phyloP scores from a whole-genome alignment of 2,888 invertebrate species.

The Ectobius pallidus region DNA sequence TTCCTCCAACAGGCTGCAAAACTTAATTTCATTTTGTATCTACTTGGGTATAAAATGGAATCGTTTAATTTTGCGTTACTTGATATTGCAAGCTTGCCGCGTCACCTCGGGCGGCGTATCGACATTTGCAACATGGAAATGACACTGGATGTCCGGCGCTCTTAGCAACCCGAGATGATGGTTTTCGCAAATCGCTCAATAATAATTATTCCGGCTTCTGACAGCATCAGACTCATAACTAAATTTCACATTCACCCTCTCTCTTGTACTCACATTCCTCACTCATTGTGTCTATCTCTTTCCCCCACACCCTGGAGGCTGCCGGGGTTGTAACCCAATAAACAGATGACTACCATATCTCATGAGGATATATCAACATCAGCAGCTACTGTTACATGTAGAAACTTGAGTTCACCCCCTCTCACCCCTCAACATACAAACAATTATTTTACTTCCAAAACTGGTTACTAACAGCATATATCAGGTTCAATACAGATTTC shows the following conservation, averaged over 20 bases:
- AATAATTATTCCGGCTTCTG: constrained; percentile 34
- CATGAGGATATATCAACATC: constrained; percentile 16
- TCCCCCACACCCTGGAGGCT: constrained; percentile 11
- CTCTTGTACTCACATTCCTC: constrained; percentile 6
- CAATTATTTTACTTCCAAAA: constrained; percentile 14
- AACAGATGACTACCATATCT: constrained; percentile 22
- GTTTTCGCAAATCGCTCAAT: constrained; percentile 31
- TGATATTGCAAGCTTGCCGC: neutral
- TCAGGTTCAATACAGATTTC: too few relatives aligned
- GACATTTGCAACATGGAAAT: neutral
- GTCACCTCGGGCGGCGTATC: neutral
- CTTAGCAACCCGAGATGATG: constrained; percentile 26
- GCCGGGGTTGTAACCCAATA: constrained; percentile 29
- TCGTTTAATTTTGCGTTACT: neutral
- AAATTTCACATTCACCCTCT: constrained; percentile 19
- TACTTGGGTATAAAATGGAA: neutral
- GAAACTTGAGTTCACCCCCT: constrained; percentile 6
- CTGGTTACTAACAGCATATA: neutral
- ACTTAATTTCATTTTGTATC: too few relatives aligned
- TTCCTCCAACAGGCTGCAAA: too few relatives aligned
- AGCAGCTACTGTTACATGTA: neutral
- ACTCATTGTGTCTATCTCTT: neutral
- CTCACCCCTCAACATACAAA: neutral
- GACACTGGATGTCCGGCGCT: neutral
- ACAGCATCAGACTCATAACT: constrained; percentile 27